Conservation (phyloP, 37 sponge, comb jelly and placozoan genomes). For the Spongilla lacustris region DNA sequence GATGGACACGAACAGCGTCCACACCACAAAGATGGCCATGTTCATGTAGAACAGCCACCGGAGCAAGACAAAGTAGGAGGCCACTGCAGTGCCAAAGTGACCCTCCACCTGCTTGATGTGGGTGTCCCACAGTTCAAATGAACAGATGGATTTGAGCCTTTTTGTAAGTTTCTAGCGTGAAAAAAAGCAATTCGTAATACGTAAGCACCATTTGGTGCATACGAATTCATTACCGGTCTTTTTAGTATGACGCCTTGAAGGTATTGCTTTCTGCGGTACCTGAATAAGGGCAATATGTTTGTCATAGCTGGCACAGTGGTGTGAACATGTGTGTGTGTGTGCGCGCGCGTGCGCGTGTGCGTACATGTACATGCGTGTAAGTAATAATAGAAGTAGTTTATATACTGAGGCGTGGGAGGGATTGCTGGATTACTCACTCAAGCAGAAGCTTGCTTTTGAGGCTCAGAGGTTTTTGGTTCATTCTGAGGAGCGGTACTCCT, state of each 20-base stretch:
- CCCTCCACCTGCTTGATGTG: background rate
- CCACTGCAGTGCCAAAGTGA: background rate
- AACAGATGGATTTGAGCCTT: background rate
- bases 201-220: background rate
- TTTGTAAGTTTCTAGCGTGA: background rate
- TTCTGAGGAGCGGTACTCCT: background rate
- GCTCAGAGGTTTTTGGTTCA: background rate
- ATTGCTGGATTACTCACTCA: too few relatives aligned
- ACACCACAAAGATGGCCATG: background rate
- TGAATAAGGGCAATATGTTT: background rate
- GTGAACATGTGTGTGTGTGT: background rate
- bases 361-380: background rate
- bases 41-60: background rate
- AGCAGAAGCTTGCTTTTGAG: background rate
- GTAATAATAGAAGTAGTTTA: too few relatives aligned
- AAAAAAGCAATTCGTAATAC: background rate
- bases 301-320: too few relatives aligned
- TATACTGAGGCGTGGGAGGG: too few relatives aligned
- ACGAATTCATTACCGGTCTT: background rate
- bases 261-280: background rate
- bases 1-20: background rate
- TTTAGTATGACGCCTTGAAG: background rate
- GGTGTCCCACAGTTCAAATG: background rate
- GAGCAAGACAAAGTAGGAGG: background rate
- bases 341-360: background rate